Evolutionary conservation across 2,113 vertebrate genomes (phyloP), one percentile per base, ranked within the genome.

Genomic region (Martes martes): DNA sequence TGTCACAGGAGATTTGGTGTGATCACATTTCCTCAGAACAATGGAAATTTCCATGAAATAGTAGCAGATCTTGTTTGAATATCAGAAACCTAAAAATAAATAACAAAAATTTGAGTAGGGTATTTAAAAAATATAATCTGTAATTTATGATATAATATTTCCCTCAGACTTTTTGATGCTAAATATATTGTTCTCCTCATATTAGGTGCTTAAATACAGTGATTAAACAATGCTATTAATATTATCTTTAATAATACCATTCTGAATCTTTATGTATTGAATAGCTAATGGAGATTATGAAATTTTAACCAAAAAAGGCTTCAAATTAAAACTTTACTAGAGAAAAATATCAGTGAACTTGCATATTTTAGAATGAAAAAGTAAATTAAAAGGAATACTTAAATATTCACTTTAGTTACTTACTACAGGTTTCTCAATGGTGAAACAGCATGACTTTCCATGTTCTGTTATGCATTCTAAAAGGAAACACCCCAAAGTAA

Each of bases 31-130:
- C 92, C 92, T 98, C 98, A 95, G 98, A 96, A 84, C 91, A 95
- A 79, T 98, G 97, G n/a, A 98, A 98, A 98, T 96, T 98, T 98
- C 99, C 99, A 99, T 94, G 99, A 99, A 94, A 99, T 97, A 95
- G 99, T 97, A 93, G 98, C 99, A 89, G 99, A 99, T 95, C 98
- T 98, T 93, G 98, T 98, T 93, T 98, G 98, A 97, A 99, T 98
- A 96, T 98, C 97, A 97, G 98, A 99, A 97, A 99, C 98, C 99
- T 99, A 97, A 97, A 97, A 97, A 98, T 97, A 98, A 98, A 94
- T 45, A 39, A 79, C 31, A 91, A 89, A 87, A 96, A 96, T 78
- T n/a, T 11, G 71, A 89, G 50, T 15, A 91, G 4, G n/a, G 63
- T 57, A 88, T 18, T 89, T 94, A 95, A 97, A 93, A 95, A 47